Evolutionary conservation across 2,888 invertebrate genomes (phyloP).

Genomic region (Amphipoea oculea): DNA sequence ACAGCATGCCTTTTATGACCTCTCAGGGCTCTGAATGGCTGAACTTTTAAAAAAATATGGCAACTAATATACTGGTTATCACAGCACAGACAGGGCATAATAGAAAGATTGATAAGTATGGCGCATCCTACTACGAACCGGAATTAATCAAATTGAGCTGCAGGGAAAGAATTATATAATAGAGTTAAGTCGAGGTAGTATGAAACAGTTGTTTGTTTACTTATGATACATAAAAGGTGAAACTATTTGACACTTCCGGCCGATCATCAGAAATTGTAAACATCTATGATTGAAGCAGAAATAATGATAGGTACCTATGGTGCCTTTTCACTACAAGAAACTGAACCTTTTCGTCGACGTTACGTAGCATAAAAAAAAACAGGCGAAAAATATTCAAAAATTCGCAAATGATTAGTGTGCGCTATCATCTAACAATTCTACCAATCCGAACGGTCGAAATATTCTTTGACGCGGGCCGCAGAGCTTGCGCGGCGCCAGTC

Average conservation of each 20-base stretch:
- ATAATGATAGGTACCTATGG: background rate
- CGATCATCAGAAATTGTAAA: background rate
- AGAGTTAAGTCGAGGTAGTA: background rate
- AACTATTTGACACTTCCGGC: background rate
- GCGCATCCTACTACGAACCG: background rate
- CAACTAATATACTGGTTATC: background rate
- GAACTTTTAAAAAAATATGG: background rate
- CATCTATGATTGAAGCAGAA: background rate
- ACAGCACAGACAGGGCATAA: conserved; percentile 3
- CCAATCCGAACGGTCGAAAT: conserved; percentile 73
- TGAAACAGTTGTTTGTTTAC: background rate
- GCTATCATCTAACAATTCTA: conserved; percentile 78
- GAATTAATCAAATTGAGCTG: conserved; percentile 6
- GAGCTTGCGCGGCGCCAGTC: conserved; percentile 84
- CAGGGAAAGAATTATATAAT: background rate
- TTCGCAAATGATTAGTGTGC: conserved; percentile 64
- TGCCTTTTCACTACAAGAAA: background rate
- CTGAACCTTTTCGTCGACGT: background rate
- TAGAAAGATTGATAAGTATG: conserved; percentile 2
- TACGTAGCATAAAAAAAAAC: conserved; percentile 18
- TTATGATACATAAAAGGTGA: background rate
- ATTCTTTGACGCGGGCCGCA: conserved; percentile 81
- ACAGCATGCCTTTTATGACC: background rate
- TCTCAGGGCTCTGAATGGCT: background rate
- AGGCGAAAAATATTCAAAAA: conserved; percentile 47